phyloP scores from a whole-genome alignment of 1,140 invertebrate genomes.

The Scaptomyza graminum region DNA sequence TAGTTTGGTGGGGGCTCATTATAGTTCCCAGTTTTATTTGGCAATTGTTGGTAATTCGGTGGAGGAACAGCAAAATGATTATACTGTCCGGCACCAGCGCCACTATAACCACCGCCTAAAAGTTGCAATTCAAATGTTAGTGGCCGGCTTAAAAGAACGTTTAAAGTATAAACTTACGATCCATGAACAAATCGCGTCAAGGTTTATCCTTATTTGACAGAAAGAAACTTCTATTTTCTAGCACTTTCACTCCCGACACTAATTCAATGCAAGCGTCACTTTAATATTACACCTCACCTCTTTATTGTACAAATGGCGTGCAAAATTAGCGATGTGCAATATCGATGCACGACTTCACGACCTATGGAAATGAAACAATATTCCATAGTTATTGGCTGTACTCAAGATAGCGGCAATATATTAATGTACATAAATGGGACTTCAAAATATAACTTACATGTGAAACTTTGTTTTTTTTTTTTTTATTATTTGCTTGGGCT shows the following conservation, averaged over 20 bases:
- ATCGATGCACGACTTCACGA: conserved; percentile 8
- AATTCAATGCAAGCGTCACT: conserved; percentile 44
- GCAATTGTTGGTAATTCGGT: conserved; percentile 80
- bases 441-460: no score
- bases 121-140: conserved; percentile 1
- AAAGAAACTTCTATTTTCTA: conserved; percentile 8
- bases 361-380: conserved; percentile 9
- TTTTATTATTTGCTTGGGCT: no score
- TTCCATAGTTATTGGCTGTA: neutral
- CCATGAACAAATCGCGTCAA: conserved; percentile 46
- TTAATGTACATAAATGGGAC: no score
- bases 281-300: conserved; percentile 29
- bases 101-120: conserved; percentile 72
- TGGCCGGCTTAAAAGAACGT: neutral
- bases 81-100: conserved; percentile 73
- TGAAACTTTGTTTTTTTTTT: no score
- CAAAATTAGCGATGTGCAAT: conserved; percentile 36
- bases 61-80: conserved; percentile 81
- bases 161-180: conserved; percentile 55
- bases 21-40: conserved; percentile 74
- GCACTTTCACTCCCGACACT: conserved; percentile 18
- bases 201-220: conserved; percentile 5
- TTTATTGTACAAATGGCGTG: conserved; percentile 71
- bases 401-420: conserved; percentile 5
- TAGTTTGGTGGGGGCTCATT: conserved; percentile 82